Percentiles rank a stretch among this genome's conserved stretches.
Evolutionary conservation across 1,140 invertebrate genomes (phyloP).

Genomic region (Pectinophora gossypiella): DNA sequence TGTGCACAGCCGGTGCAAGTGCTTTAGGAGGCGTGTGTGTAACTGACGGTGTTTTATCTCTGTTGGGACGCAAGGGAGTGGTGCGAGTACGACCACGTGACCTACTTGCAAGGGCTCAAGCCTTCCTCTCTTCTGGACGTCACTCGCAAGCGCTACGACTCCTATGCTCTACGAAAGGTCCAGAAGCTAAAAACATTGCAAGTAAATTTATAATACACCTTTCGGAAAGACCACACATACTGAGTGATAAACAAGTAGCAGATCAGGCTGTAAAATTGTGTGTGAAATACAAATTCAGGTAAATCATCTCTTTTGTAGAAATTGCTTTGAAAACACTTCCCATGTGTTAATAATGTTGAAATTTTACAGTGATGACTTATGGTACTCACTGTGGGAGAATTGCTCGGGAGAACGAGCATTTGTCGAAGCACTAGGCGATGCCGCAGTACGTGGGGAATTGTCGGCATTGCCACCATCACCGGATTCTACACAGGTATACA

Average conservation of each 20-base stretch:
- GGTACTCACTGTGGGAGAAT: constrained; percentile 55
- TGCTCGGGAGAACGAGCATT: constrained; percentile 49
- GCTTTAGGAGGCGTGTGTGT: constrained; percentile 87
- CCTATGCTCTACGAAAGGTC: constrained; percentile 37
- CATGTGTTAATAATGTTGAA: neutral
- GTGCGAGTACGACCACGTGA: constrained; percentile 87
- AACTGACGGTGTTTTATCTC: constrained; percentile 86
- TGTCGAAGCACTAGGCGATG: constrained; percentile 60
- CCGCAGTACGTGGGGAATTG: constrained; percentile 50
- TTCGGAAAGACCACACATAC: constrained; percentile 46
- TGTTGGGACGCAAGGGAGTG: constrained; percentile 90
- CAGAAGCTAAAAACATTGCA: constrained; percentile 34
- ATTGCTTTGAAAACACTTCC: neutral
- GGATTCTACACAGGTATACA: constrained; percentile 47
- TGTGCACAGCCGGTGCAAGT: constrained; percentile 71
- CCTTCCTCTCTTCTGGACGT: constrained; percentile 73
- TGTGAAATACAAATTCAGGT: constrained; percentile 52
- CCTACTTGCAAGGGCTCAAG: constrained; percentile 63
- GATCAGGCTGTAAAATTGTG: constrained; percentile 50
- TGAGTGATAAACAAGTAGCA: constrained; percentile 49
- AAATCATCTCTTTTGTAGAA: neutral
- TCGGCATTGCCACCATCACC: constrained; percentile 40
- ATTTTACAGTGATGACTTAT: constrained; percentile 54
- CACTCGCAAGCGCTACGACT: constrained; percentile 77
- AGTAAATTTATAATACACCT: constrained; percentile 37